Evolutionary conservation across 2,888 invertebrate species (phyloP), one percentile per base, ranked within the genome.

Genomic region (Atherix ibis): DNA sequence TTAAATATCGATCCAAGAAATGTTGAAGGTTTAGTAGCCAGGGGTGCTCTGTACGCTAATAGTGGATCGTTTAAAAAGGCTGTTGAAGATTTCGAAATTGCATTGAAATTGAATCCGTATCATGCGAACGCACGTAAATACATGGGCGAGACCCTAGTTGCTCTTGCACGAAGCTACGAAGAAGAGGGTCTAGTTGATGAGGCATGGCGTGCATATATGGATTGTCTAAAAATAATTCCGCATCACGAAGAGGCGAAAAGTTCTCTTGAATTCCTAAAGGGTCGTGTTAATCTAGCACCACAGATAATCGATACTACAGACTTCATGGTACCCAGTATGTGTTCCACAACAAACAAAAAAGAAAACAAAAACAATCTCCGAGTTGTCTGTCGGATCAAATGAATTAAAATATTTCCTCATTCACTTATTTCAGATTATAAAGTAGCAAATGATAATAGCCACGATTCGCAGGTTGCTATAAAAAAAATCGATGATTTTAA

Each of bases 111-210:
- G 27, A 88, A 94, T 62, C 81, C 83, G 2, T 81, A 76, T 42
- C 94, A 95, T 60, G 78, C 79, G 2, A 94, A 94, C 63, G 94
- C 92, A 19, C 74, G 84, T 37, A 91, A 89, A 57, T 95, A 94
- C 62, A 76, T 91, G 67, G 83, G 88, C 19, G 91, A 94, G 59
- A 94, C 92, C 1, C 62, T 91, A 28, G 82, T 91, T 1, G 92
- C 91, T 1, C 64, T 84, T 32, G 92, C 87, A 22, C 73, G 85
- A 31, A 87, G 85, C 52, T 83, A 81, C 53, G 87, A 88, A 53
- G 85, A 85, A 47, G 83, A 83, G 46, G 82, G 80, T 50, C 84
- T 85, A 47, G 71, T 80, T 34, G 77, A 83, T 3, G 85, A 87
- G 44, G 87, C 88, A 1, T 69, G 80, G 36, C 83, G 83, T 46